Conservation (phyloP, 92 coral and sea anemone species). For the Epizoanthus ramosus region DNA sequence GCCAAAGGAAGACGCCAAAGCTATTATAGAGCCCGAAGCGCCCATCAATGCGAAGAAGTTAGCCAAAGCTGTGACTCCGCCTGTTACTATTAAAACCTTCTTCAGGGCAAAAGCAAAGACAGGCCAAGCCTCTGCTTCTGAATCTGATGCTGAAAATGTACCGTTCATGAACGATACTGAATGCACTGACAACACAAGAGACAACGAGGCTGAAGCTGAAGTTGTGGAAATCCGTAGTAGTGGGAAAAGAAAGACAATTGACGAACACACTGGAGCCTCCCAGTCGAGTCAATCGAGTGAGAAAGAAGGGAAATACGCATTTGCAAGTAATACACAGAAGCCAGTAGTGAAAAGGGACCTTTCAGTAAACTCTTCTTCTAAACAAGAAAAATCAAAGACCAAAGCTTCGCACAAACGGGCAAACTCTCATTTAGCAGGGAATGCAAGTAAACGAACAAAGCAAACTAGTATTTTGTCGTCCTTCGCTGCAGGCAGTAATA, state of each 20-base stretch:
- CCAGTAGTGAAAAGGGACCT: not conserved
- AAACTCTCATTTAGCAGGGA: conserved; percentile 30
- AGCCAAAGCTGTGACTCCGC: conserved; percentile 86
- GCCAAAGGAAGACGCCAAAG: conserved; percentile 49
- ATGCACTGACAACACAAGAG: conserved; percentile 3
- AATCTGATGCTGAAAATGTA: not conserved
- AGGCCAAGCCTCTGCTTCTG: not conserved
- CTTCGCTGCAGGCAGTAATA: conserved; percentile 48
- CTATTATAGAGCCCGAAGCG: conserved; percentile 66
- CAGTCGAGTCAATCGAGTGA: not conserved
- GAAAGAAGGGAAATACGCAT: conserved; percentile 3
- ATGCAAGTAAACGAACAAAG: conserved; percentile 59
- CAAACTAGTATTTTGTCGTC: conserved; percentile 72
- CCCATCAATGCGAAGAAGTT: conserved; percentile 76
- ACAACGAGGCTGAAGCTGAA: not conserved
- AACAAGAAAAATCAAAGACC: conserved; percentile 1
- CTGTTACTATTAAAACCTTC: conserved; percentile 83
- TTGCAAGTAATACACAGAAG: not conserved
- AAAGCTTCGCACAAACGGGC: conserved; percentile 63
- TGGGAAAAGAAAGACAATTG: conserved; percentile 27
- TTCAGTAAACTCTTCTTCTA: not conserved
- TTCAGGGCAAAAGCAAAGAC: conserved; percentile 63
- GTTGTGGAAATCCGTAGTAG: not conserved
- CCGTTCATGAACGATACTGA: not conserved
- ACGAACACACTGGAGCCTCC: not conserved